Evolutionary conservation across 2,888 invertebrate species (phyloP).

Genomic region (Clistopyga incitator): DNA sequence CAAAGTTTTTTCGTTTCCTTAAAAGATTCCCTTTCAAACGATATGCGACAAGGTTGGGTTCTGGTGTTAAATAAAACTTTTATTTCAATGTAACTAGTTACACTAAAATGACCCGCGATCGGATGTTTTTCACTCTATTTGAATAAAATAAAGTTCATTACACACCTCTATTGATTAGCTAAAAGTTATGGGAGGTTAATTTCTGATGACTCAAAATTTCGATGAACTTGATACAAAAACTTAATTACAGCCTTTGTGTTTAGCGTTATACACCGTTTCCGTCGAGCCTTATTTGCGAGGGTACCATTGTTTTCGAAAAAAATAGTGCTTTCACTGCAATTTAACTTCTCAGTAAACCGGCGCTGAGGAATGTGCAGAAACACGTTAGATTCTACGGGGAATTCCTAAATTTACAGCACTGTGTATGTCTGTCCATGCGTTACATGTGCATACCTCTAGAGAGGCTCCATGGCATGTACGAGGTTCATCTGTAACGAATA

Average conservation of each 20-base stretch:
- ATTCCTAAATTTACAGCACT: constrained; percentile 31
- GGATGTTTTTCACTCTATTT: background rate
- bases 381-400: constrained; percentile 16
- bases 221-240: background rate
- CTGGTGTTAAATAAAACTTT: background rate
- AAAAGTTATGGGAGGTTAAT: background rate
- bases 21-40: background rate
- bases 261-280: background rate
- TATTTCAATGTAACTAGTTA: background rate
- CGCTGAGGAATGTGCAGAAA: background rate
- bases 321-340: background rate
- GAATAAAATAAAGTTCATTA: no score
- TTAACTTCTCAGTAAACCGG: background rate
- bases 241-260: background rate
- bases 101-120: background rate
- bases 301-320: background rate
- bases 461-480: constrained; percentile 39
- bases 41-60: constrained; percentile 5
- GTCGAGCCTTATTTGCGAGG: background rate
- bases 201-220: background rate
- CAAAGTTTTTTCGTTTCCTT: background rate
- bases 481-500: constrained; percentile 65
- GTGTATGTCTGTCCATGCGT: constrained; percentile 31
- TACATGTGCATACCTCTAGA: constrained; percentile 55
- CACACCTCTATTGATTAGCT: background rate